Conservation (phyloP, 2,888 invertebrate genomes). For the Pristionchus exspectatus region DNA sequence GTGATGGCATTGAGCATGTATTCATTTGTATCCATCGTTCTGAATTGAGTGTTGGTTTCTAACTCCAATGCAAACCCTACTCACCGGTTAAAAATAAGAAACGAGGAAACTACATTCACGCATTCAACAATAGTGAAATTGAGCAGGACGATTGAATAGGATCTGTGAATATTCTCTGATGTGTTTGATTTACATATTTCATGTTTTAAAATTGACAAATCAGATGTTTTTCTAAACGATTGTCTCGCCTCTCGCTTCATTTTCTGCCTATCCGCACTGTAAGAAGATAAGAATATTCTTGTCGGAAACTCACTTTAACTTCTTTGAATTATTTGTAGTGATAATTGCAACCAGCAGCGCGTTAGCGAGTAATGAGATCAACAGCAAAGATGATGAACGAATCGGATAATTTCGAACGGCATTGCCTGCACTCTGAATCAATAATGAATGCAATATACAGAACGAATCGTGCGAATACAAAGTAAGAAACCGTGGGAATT, state of each 20-base stretch:
- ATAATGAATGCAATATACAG: no score
- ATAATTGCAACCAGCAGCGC: neutral
- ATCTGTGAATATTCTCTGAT: neutral
- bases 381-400: neutral
- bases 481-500: no score
- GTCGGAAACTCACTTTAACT: neutral
- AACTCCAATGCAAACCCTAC: neutral
- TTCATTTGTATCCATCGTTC: neutral
- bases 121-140: neutral
- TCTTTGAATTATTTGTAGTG: neutral
- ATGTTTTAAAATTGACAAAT: no score
- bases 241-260: no score
- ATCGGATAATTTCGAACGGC: neutral
- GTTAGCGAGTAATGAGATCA: no score
- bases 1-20: neutral
- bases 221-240: no score
- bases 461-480: no score
- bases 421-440: neutral
- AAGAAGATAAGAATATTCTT: no score
- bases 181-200: no score
- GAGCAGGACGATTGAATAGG: neutral
- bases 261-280: no score
- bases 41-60: no score
- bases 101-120: neutral
- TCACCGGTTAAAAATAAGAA: neutral